Evolutionary conservation across 2,797 vertebrate genomes (phyloP).

Genomic region (Macropus fuliginosus): DNA sequence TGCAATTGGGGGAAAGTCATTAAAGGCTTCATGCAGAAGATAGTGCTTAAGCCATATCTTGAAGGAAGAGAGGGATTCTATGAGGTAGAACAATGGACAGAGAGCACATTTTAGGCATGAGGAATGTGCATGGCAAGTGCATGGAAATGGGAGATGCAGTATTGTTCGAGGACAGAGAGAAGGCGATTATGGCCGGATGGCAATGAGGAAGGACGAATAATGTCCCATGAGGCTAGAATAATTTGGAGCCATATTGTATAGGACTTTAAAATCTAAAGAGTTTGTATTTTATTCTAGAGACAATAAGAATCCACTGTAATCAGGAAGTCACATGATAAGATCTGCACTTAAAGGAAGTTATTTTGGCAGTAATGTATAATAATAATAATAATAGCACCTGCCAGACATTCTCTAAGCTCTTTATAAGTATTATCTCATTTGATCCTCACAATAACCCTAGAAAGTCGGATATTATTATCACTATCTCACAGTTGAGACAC

Average conservation of each 20-base stretch:
- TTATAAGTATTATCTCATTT: not conserved
- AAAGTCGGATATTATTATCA: not conserved
- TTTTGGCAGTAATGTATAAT: not conserved
- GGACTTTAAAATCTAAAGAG: not conserved
- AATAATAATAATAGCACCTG: too few species aligned
- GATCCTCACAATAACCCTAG: too few species aligned
- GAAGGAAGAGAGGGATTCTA: not conserved
- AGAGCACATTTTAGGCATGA: not conserved
- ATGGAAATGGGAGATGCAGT: not conserved
- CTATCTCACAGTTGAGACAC: not conserved
- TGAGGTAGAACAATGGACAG: not conserved
- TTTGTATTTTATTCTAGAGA: not conserved
- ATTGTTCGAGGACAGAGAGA: not conserved
- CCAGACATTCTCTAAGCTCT: not conserved
- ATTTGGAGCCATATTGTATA: not conserved
- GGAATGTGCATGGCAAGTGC: not conserved
- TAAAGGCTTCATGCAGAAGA: not conserved
- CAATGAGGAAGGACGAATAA: too few species aligned
- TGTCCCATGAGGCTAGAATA: too few species aligned
- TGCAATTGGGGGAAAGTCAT: not conserved
- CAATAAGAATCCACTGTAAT: not conserved
- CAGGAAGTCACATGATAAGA: not conserved
- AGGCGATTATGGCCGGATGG: not conserved
- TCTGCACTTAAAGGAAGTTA: not conserved
- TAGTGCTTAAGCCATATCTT: too few species aligned